A percentile compares a stretch with the other conserved stretches of the same genome.
phyloP scores from a whole-genome alignment of 1,140 invertebrate species.

The Zelostemma sp. region DNA sequence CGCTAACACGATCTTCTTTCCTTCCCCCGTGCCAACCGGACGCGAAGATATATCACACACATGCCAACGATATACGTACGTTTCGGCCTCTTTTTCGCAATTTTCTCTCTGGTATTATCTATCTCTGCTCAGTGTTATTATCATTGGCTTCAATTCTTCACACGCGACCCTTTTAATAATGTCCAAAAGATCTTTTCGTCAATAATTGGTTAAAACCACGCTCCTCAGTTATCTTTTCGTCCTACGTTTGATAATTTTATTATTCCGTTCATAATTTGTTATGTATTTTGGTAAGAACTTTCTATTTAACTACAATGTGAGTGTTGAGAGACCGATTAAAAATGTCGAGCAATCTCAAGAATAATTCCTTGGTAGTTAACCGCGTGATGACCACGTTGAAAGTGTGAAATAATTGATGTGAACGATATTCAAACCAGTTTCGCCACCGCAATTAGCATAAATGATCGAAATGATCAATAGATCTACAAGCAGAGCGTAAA shows the following conservation, averaged over 20 bases:
- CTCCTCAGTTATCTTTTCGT: too few species aligned
- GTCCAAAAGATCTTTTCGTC: too few species aligned
- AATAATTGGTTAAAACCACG: too few species aligned
- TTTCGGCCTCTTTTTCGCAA: slow-evolving; percentile 5
- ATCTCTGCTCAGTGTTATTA: too few species aligned
- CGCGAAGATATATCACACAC: slow-evolving; percentile 36
- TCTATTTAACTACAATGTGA: too few species aligned
- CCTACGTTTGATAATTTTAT: too few species aligned
- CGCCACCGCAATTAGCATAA: slow-evolving; percentile 58
- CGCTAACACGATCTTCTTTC: slow-evolving; percentile 49
- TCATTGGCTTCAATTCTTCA: too few species aligned
- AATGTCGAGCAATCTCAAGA: neutral
- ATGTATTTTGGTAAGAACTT: too few species aligned
- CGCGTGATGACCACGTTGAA: slow-evolving; percentile 56
- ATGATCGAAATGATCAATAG: slow-evolving; percentile 65
- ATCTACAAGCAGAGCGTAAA: slow-evolving; percentile 38
- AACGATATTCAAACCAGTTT: slow-evolving; percentile 60
- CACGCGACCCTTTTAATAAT: too few species aligned
- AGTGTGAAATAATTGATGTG: slow-evolving; percentile 65
- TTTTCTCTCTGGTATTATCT: too few species aligned
- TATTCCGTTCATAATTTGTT: too few species aligned
- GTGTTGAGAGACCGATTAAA: neutral
- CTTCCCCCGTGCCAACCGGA: slow-evolving; percentile 22
- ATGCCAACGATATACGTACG: too few species aligned
- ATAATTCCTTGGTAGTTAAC: neutral